These are phyloP conservation scores for Epinephelus coioides DNA, from an alignment of 2,797 vertebrate species.

Conservation along the genomic window DNA sequence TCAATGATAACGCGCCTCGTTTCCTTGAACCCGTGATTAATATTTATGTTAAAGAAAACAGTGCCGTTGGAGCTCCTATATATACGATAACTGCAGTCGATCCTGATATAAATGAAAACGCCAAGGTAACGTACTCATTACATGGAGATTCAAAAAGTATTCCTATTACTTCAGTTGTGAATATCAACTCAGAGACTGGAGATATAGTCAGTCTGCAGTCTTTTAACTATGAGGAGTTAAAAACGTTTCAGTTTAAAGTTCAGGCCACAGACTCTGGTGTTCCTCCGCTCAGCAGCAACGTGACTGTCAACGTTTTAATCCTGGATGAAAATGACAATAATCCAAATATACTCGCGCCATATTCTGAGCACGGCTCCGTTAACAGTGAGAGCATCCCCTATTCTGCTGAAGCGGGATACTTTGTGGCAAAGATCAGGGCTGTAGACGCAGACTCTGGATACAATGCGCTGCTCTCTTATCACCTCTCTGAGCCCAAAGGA, in stretches of 20 bases:
- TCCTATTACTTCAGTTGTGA: slow-evolving; percentile 58
- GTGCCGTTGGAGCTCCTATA: slow-evolving; percentile 80
- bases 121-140: slow-evolving; percentile 68
- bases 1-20: slow-evolving; percentile 85
- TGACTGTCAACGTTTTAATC: too few relatives aligned
- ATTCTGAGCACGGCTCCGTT: too few relatives aligned
- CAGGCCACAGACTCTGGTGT: too few relatives aligned
- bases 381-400: too few relatives aligned
- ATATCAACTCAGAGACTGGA: slow-evolving; percentile 80
- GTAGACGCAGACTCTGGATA: slow-evolving; percentile 52
- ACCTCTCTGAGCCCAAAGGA: too few relatives aligned
- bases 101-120: slow-evolving; percentile 85
- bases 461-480: too few relatives aligned
- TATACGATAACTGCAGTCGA: slow-evolving; percentile 71
- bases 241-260: too few relatives aligned
- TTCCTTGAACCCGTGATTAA: slow-evolving; percentile 71
- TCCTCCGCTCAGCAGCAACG: too few relatives aligned
- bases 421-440: too few relatives aligned
- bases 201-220: slow-evolving; percentile 67
- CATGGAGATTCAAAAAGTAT: slow-evolving; percentile 37
- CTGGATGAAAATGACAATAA: too few relatives aligned
- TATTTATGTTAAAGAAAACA: slow-evolving; percentile 84
- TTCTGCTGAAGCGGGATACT: too few relatives aligned
- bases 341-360: too few relatives aligned
- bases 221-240: slow-evolving; percentile 50